Percentiles rank a stretch among this genome's conserved stretches.
Conservation (phyloP, 2,888 invertebrate genomes). For the Argyresthia goedartella region DNA sequence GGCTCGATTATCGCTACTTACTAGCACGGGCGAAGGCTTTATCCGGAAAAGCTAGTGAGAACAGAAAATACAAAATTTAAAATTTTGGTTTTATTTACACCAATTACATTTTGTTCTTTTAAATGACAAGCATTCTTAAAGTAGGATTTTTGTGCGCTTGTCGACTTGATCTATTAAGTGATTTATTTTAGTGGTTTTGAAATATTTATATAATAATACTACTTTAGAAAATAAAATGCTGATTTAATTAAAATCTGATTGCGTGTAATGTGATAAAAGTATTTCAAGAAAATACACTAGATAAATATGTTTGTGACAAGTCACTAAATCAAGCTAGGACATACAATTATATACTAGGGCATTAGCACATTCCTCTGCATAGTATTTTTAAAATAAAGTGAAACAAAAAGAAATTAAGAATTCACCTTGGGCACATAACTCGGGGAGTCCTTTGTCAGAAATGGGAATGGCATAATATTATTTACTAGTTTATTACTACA, state of each 20-base stretch:
- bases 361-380: too few relatives aligned
- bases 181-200: conserved; percentile 18
- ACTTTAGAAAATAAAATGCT: neutral
- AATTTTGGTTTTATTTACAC: conserved; percentile 30
- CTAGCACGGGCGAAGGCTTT: conserved; percentile 97
- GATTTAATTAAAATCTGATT: too few relatives aligned
- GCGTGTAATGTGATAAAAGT: too few relatives aligned
- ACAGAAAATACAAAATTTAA: conserved; percentile 51
- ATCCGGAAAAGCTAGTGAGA: conserved; percentile 96
- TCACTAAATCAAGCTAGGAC: neutral
- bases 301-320: neutral
- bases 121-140: conserved; percentile 43
- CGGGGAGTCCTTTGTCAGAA: too few relatives aligned
- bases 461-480: too few relatives aligned
- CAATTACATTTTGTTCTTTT: conserved; percentile 34
- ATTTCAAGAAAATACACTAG: too few relatives aligned
- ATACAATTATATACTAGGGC: too few relatives aligned
- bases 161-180: conserved; percentile 37
- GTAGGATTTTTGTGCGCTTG: conserved; percentile 63
- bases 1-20: conserved; percentile 80
- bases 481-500: too few relatives aligned
- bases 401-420: too few relatives aligned
- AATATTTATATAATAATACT: conserved; percentile 8
- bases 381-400: too few relatives aligned
- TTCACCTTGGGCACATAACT: too few relatives aligned